These are phyloP conservation scores for Lipotes vexillifer DNA, from an alignment of 2,113 vertebrate species.

Conservation along the genomic window DNA sequence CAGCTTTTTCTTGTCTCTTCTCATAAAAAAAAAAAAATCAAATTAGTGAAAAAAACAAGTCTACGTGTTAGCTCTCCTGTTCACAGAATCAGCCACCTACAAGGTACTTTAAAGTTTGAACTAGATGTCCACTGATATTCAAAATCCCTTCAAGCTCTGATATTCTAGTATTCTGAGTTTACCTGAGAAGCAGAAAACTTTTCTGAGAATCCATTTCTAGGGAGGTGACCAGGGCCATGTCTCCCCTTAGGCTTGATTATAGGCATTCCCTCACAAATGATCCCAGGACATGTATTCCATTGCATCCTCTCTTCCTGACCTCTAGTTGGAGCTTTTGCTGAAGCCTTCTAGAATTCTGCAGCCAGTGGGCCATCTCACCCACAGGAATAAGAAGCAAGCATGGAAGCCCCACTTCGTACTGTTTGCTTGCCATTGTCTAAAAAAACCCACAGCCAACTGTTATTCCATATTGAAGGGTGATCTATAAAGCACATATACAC, in stretches of 20 bases:
- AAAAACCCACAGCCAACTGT: background rate
- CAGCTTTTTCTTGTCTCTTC: background rate
- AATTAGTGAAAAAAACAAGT: background rate
- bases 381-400: background rate
- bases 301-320: background rate
- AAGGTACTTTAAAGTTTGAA: background rate
- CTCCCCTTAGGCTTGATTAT: background rate
- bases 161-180: background rate
- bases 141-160: background rate
- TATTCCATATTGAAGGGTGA: background rate
- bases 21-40: background rate
- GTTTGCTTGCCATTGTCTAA: background rate
- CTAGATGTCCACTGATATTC: background rate
- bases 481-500: background rate
- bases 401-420: background rate
- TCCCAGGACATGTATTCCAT: accelerated
- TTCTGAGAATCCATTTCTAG: background rate
- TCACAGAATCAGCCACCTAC: background rate
- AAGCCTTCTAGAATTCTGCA: background rate
- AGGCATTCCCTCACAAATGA: background rate
- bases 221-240: background rate
- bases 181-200: background rate
- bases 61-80: background rate
- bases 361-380: background rate
- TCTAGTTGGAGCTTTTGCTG: background rate